These are phyloP conservation scores for Chitala chitala DNA, from an alignment of 2,113 vertebrate species.

Conservation along the genomic window DNA sequence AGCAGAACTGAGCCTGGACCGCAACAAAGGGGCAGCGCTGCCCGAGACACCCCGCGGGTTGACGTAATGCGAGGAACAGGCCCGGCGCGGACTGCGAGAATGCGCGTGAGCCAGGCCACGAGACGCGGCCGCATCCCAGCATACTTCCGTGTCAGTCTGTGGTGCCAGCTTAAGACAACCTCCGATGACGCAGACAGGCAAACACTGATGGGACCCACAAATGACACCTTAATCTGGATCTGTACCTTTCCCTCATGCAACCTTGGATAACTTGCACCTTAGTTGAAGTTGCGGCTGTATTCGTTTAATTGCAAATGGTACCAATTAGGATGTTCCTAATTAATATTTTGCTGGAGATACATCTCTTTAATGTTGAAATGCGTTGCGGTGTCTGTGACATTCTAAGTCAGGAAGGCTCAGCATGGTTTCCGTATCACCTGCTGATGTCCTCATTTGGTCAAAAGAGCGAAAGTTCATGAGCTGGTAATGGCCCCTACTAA, in stretches of 20 bases:
- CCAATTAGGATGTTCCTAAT: no score
- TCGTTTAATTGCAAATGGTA: no score
- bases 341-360: no score
- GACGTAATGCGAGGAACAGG: neutral
- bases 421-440: neutral
- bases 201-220: no score
- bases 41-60: neutral
- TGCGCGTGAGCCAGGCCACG: neutral
- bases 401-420: neutral
- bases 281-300: no score
- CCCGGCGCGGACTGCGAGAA: neutral
- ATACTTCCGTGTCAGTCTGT: neutral
- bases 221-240: no score
- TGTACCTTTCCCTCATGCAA: no score
- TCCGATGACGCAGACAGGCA: no score
- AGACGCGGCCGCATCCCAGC: neutral
- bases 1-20: conserved; percentile 11
- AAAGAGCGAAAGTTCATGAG: neutral
- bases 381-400: neutral
- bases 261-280: no score
- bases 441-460: neutral
- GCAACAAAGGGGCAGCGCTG: neutral
- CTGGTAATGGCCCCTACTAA: neutral
- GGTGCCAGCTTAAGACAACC: no score
- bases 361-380: neutral